phyloP scores from a whole-genome alignment of 1,140 invertebrate species.

The Adoxophyes honmai region DNA sequence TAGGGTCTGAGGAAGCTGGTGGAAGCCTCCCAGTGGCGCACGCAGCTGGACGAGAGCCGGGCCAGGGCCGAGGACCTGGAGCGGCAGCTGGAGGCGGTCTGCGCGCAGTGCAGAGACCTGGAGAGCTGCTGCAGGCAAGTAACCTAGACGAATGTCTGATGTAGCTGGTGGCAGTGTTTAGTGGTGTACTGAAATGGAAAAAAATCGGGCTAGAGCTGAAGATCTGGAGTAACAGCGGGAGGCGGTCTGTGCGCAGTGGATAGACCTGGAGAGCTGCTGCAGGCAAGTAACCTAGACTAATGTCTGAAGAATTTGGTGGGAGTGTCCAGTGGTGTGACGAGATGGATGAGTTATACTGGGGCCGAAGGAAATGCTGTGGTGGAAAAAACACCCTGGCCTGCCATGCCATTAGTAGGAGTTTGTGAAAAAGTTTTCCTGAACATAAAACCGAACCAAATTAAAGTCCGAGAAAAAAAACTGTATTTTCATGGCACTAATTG shows the following conservation, averaged over 20 bases:
- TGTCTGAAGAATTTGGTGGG: constrained; percentile 22
- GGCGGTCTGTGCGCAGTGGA: constrained; percentile 20
- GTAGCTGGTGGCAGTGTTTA: constrained; percentile 26
- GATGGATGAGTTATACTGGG: too few relatives aligned
- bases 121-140: constrained; percentile 21
- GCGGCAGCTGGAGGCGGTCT: constrained; percentile 27
- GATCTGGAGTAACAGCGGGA: constrained; percentile 29
- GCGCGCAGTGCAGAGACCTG: constrained; percentile 23
- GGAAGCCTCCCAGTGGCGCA: constrained; percentile 31
- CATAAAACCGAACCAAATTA: too few relatives aligned
- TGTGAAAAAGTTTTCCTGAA: too few relatives aligned
- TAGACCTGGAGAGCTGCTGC: constrained; percentile 23
- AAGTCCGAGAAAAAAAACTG: too few relatives aligned
- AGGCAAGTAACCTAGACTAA: constrained; percentile 15
- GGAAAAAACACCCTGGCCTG: too few relatives aligned
- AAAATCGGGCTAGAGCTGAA: constrained; percentile 23
- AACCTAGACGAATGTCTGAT: not conserved
- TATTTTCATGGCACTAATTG: too few relatives aligned
- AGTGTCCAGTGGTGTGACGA: constrained; percentile 32
- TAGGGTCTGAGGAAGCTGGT: constrained; percentile 19
- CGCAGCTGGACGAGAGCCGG: constrained; percentile 26
- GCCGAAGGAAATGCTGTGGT: too few relatives aligned
- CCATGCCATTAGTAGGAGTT: too few relatives aligned
- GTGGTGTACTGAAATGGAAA: constrained; percentile 32
- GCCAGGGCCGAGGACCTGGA: constrained; percentile 25